A percentile compares a stretch with the other conserved stretches of the same genome.
These are phyloP conservation scores for Agriopis marginaria DNA, from an alignment of 2,888 invertebrate species.

Conservation along the genomic window DNA sequence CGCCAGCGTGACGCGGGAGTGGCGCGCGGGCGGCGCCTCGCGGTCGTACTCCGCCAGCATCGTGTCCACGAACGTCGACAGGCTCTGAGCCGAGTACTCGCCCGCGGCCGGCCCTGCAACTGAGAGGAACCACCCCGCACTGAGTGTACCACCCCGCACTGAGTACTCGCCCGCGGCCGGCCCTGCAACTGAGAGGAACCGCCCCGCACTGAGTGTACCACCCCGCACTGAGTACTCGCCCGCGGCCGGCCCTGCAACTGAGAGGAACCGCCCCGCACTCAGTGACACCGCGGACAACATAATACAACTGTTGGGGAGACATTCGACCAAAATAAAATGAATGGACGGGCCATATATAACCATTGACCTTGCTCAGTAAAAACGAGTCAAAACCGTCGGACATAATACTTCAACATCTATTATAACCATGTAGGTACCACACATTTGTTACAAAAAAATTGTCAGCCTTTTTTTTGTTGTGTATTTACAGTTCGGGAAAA, in stretches of 20 bases:
- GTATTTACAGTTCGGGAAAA: no score
- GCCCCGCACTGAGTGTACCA: not conserved
- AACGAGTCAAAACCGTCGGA: no score
- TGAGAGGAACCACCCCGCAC: not conserved
- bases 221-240: conserved; percentile 54
- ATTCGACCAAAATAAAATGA: no score
- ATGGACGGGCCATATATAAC: no score
- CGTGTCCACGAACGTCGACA: conserved; percentile 67
- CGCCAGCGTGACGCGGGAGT: conserved; percentile 81
- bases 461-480: no score
- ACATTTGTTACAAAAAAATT: no score
- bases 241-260: conserved; percentile 26
- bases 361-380: no score
- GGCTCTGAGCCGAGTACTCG: conserved; percentile 54
- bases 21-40: conserved; percentile 57
- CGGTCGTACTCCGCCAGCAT: conserved; percentile 79
- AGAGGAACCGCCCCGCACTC: not conserved
- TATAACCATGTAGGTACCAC: no score
- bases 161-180: conserved; percentile 46
- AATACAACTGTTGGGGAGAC: no score
- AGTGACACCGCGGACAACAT: no score
- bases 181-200: conserved; percentile 23
- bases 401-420: no score
- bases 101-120: conserved; percentile 26
- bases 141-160: no score